Conservation (phyloP, 2,888 invertebrate genomes). For the Lysandra bellargus region DNA sequence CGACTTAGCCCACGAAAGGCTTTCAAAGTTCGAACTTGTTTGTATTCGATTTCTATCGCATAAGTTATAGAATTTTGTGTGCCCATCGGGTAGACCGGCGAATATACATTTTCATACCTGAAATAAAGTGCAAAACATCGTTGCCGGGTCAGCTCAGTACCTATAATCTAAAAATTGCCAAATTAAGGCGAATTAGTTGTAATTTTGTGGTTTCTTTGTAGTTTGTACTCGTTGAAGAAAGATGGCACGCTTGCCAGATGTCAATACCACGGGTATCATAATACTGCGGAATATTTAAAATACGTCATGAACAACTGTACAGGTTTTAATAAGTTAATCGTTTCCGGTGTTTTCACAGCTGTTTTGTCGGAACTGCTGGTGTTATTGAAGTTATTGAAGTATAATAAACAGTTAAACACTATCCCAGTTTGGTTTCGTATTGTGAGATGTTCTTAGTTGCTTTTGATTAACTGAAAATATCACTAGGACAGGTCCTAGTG, state of each 20-base stretch:
- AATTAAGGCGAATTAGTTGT: neutral
- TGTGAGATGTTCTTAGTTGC: no score
- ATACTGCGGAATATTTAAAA: constrained; percentile 29
- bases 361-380: neutral
- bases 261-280: constrained; percentile 38
- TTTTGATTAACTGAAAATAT: no score
- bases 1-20: no score
- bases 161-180: neutral
- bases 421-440: no score
- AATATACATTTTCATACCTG: neutral
- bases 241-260: constrained; percentile 39
- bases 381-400: neutral
- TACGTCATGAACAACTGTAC: neutral
- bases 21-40: no score
- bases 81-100: no score
- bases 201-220: constrained; percentile 21
- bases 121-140: neutral
- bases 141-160: no score
- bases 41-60: no score
- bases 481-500: no score
- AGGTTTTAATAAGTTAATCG: neutral
- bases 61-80: no score
- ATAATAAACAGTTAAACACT: neutral
- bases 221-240: constrained; percentile 11
- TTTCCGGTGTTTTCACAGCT: neutral